Evolutionary conservation across 2,888 invertebrate species (phyloP).

Genomic region (Abscondita cerata): DNA sequence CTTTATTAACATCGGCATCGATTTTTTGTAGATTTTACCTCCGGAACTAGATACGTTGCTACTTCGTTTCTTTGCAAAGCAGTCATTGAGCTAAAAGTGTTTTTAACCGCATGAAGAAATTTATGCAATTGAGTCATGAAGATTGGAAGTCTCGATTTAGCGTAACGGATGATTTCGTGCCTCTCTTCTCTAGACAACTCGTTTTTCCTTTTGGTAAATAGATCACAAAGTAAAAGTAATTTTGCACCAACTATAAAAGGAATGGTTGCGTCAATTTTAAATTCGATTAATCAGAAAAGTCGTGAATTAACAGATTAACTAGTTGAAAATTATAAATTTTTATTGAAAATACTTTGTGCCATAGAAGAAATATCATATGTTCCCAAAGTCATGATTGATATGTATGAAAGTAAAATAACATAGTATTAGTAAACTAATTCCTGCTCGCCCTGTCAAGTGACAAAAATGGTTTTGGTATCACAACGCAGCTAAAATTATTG

Average conservation of each 20-base stretch:
- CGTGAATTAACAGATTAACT: no score
- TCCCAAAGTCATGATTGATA: no score
- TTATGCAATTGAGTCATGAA: constrained; percentile 69
- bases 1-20: constrained; percentile 18
- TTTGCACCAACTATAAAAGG: constrained; percentile 60
- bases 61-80: constrained; percentile 67
- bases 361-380: no score
- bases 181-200: constrained; percentile 69
- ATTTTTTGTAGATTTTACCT: constrained; percentile 5
- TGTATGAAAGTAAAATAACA: no score
- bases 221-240: constrained; percentile 68
- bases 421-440: no score
- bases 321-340: no score
- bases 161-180: constrained; percentile 71
- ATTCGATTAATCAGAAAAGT: neutral
- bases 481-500: no score
- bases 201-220: constrained; percentile 68
- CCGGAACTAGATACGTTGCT: constrained; percentile 60
- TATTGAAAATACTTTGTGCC: no score
- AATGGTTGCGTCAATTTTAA: no score
- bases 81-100: constrained; percentile 65
- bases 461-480: no score
- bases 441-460: no score
- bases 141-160: constrained; percentile 70
- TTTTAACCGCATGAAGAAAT: constrained; percentile 66